Evolutionary conservation across 2,888 invertebrate genomes (phyloP).

Genomic region (Drosophila kokeensis): DNA sequence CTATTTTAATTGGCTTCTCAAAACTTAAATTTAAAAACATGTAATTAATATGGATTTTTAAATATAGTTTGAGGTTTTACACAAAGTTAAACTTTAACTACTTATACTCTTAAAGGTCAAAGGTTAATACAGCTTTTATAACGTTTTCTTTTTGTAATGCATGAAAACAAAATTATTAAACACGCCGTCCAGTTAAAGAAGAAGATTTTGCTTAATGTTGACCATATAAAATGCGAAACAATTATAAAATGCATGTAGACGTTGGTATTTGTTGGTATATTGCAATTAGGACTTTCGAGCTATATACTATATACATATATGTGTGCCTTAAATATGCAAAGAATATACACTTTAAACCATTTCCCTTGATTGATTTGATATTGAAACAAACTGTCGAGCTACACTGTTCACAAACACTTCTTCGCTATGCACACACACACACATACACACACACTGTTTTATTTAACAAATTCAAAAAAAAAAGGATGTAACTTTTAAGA

Average conservation of each 20-base stretch:
- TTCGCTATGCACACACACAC: constrained; percentile 31
- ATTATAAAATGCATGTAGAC: constrained; percentile 16
- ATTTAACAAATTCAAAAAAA: constrained; percentile 5
- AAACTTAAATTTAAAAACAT: neutral
- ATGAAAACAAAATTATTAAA: constrained; percentile 8
- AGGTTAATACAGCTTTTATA: neutral
- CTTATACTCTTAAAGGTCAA: neutral
- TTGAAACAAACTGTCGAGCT: neutral
- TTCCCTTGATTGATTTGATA: constrained; percentile 7
- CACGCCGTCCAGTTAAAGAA: neutral
- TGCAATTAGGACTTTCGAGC: constrained; percentile 7
- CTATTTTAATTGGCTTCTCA: neutral
- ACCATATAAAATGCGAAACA: neutral
- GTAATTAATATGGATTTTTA: neutral
- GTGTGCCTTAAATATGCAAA: neutral
- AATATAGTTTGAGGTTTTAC: neutral
- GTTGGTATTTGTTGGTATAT: constrained; percentile 9
- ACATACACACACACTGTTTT: constrained; percentile 10
- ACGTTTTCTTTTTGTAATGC: constrained; percentile 8
- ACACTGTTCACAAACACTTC: constrained; percentile 16
- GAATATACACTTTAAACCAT: constrained; percentile 4
- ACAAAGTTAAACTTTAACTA: neutral
- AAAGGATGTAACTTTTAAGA: constrained; percentile 19
- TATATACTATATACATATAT: neutral
- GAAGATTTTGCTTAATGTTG: constrained; percentile 6